phyloP scores from a whole-genome alignment of 2,797 vertebrate species.

The Acrossocheilus wenchowensis region DNA sequence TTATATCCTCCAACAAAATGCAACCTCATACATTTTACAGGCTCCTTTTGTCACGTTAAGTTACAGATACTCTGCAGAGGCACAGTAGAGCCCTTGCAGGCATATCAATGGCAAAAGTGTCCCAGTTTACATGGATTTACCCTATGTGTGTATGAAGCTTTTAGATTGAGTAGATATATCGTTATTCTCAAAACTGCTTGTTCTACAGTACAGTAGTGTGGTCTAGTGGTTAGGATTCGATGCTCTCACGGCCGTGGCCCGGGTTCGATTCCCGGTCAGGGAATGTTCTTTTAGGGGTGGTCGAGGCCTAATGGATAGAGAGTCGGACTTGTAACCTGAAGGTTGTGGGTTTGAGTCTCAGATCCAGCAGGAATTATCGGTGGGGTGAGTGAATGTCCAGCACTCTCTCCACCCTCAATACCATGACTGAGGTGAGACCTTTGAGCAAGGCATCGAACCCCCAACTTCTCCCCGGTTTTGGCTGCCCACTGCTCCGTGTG shows the following conservation, averaged over 20 bases:
- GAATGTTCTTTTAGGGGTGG: slow-evolving; percentile 54
- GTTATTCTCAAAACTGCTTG: background rate
- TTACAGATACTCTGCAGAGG: background rate
- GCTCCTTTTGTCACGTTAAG: background rate
- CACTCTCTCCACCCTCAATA: too few relatives aligned
- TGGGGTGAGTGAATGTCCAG: too few relatives aligned
- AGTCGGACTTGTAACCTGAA: too few relatives aligned
- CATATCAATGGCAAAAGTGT: background rate
- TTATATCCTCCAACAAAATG: background rate
- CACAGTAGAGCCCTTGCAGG: background rate
- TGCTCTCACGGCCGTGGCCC: slow-evolving; percentile 76
- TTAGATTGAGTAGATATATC: background rate
- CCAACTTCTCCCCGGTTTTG: too few relatives aligned
- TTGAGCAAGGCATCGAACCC: too few relatives aligned
- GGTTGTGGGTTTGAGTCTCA: too few relatives aligned
- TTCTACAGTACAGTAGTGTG: slow-evolving; percentile 53
- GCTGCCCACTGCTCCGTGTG: too few relatives aligned
- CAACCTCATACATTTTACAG: background rate
- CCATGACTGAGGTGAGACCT: too few relatives aligned
- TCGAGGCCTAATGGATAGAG: too few relatives aligned
- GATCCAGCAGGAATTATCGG: too few relatives aligned
- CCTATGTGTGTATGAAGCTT: background rate
- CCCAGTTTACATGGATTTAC: background rate
- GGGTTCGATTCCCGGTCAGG: slow-evolving; percentile 80
- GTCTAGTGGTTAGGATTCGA: slow-evolving; percentile 84